phyloP scores from a whole-genome alignment of 2,888 invertebrate genomes.

The Aproaerema taeniolella region DNA sequence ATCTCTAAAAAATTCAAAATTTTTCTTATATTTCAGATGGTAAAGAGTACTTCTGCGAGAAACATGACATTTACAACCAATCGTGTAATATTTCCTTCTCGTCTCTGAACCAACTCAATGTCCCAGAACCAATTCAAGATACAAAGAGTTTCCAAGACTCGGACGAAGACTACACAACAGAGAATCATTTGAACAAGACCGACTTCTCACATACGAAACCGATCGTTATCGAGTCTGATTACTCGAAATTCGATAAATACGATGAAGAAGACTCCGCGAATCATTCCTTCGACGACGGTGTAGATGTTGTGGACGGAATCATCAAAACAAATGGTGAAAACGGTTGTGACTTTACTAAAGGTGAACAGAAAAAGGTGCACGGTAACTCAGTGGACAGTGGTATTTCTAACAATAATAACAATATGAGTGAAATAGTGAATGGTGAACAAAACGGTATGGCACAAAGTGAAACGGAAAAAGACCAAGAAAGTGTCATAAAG shows the following conservation, averaged over 20 bases:
- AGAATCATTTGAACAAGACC: slow-evolving; percentile 66
- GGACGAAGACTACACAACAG: slow-evolving; percentile 67
- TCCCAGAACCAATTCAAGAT: slow-evolving; percentile 59
- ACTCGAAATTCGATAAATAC: slow-evolving; percentile 49
- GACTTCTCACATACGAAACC: slow-evolving; percentile 68
- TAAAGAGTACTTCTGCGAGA: slow-evolving; percentile 69
- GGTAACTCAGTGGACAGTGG: slow-evolving; percentile 67
- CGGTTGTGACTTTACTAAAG: slow-evolving; percentile 32
- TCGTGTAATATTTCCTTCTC: slow-evolving; percentile 63
- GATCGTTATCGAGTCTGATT: slow-evolving; percentile 64
- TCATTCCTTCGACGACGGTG: slow-evolving; percentile 64
- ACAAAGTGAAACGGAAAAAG: slow-evolving; percentile 35
- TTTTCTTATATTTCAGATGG: too few relatives aligned
- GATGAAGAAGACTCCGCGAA: slow-evolving; percentile 57
- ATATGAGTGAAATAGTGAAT: slow-evolving; percentile 30
- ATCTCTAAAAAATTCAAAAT: too few relatives aligned
- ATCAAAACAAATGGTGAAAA: slow-evolving; percentile 37
- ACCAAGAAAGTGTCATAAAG: slow-evolving; percentile 32
- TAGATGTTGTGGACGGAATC: slow-evolving; percentile 59
- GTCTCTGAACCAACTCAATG: slow-evolving; percentile 58
- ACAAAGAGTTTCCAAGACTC: slow-evolving; percentile 54
- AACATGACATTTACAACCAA: slow-evolving; percentile 65
- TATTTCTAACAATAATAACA: slow-evolving; percentile 55
- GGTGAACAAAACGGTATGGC: slow-evolving; percentile 17
- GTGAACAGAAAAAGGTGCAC: slow-evolving; percentile 47